Evolutionary conservation across 2,113 vertebrate species (phyloP), one percentile per base, ranked within the genome.

Genomic region (Dryoscopus gambensis): DNA sequence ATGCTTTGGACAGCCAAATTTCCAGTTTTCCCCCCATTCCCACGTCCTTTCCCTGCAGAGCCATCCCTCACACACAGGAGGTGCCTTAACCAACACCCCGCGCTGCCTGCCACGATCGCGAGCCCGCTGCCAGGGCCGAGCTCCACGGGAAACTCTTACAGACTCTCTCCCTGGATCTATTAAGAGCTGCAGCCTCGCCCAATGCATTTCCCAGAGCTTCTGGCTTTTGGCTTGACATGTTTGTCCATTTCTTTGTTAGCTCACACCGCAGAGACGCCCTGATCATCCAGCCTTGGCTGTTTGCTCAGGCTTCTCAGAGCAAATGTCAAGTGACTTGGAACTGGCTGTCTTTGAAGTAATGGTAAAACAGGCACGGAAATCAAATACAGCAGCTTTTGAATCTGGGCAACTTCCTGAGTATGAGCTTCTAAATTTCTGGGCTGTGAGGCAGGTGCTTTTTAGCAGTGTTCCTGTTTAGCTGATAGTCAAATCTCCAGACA

Each of bases 311-410:
- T 88, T 95, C 60, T 46, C 62, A 69, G 46, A 65, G 68, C 55
- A 95, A 95, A 90, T 90, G 71, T 76, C 92, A 88, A 80, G 55
- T 59, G 65, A 50, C 65, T 93, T 63, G 18, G 79, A 95, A 62
- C 78, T n/a, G 56, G 70, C 78, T 85, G 39, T 69, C 67, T 90
- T 71, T 42, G 52, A 73, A 57, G 23, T 37, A 19, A 37, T 63
- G 67, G 57, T 79, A 73, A 77, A 83, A 76, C 28, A 76, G 63
- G 57, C 57, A 22, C 46, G 40, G 64, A 76, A 93, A 65, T 69
- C 46, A 53, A 83, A 71, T 13, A 23, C 67, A 71, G 77, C 52
- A 47, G 42, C 27, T 77, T 88, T 47, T 69, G 47, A 76, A 75
- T 82, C 44, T 56, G 65, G 52, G 65, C 39, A 56, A 0, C 33